These are phyloP conservation scores for Thereva nobilitata DNA, from an alignment of 2,888 invertebrate species.

Conservation along the genomic window DNA sequence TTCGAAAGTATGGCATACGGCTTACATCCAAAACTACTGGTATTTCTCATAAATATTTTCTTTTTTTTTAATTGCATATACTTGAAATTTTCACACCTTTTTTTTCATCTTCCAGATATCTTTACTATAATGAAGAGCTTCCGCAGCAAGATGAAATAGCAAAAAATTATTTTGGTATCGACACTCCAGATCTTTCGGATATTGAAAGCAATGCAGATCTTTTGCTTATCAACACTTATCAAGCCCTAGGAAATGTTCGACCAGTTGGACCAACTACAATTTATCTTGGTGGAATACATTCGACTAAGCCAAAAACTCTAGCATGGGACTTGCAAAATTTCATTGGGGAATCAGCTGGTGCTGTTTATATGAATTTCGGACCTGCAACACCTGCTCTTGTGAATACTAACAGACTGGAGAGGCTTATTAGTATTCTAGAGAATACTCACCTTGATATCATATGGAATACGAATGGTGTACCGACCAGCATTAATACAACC, in stretches of 20 bases:
- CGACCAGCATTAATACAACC: slow-evolving; percentile 43
- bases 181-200: slow-evolving; percentile 45
- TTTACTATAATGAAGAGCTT: slow-evolving; percentile 46
- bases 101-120: slow-evolving; percentile 42
- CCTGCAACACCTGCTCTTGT: slow-evolving; percentile 41
- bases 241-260: slow-evolving; percentile 45
- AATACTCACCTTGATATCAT: slow-evolving; percentile 44
- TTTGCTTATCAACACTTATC: slow-evolving; percentile 46
- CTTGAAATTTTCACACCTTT: too few species aligned
- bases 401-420: slow-evolving; percentile 43
- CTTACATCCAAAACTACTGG: too few species aligned
- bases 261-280: slow-evolving; percentile 46
- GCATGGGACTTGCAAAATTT: slow-evolving; percentile 44
- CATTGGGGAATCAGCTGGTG: slow-evolving; percentile 39
- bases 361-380: slow-evolving; percentile 46
- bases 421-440: slow-evolving; percentile 45
- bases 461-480: slow-evolving; percentile 45
- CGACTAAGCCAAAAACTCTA: slow-evolving; percentile 41
- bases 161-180: slow-evolving; percentile 44
- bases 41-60: too few species aligned
- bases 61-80: too few species aligned
- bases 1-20: too few species aligned
- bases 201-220: slow-evolving; percentile 47
- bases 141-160: slow-evolving; percentile 48
- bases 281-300: slow-evolving; percentile 47